A percentile compares a stretch with the other conserved stretches of the same genome.
These are phyloP conservation scores for Rafetus swinhoei DNA, from an alignment of 2,113 vertebrate species.

Conservation along the genomic window DNA sequence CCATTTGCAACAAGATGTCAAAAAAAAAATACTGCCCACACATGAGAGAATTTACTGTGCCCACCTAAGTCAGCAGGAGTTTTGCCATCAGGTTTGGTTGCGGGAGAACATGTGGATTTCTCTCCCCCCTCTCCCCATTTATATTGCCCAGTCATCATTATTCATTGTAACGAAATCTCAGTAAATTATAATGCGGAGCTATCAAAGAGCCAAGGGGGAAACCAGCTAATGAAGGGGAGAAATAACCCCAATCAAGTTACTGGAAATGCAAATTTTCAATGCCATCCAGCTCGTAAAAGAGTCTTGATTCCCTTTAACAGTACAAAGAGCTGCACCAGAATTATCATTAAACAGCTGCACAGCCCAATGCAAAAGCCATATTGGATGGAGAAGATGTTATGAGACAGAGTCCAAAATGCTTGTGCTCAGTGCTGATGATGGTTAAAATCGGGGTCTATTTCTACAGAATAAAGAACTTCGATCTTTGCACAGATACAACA, in stretches of 20 bases:
- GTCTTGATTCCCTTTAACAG: not conserved
- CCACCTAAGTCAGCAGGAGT: conserved; percentile 57
- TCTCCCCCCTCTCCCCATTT: conserved; percentile 39
- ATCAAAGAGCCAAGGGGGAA: conserved; percentile 65
- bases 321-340: not conserved
- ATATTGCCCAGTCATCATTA: conserved; percentile 65
- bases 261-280: not conserved
- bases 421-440: not conserved
- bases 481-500: not conserved
- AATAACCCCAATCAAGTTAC: not conserved
- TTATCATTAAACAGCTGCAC: not conserved
- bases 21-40: not conserved
- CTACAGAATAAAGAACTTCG: not conserved
- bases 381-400: not conserved
- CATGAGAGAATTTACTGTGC: conserved; percentile 44
- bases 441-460: not conserved
- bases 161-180: conserved; percentile 68
- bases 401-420: not conserved
- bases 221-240: not conserved
- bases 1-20: not conserved
- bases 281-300: not conserved
- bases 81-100: conserved; percentile 39
- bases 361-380: not conserved
- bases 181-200: conserved; percentile 62
- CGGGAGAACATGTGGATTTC: conserved; percentile 46